phyloP scores from a whole-genome alignment of 2,797 vertebrate species.

The Platalea minor region DNA sequence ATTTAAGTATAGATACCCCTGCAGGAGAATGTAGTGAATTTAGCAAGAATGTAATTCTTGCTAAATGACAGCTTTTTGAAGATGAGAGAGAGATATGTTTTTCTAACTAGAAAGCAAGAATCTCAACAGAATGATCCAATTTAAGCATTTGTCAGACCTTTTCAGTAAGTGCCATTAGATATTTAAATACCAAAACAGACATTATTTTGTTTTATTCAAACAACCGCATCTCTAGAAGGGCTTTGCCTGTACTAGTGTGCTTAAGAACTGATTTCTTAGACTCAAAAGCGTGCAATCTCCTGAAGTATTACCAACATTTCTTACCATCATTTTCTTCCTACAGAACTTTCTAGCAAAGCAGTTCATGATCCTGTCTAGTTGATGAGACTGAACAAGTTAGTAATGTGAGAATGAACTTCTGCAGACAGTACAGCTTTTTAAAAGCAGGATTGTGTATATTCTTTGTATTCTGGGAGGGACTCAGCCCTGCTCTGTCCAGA shows the following conservation, averaged over 20 bases:
- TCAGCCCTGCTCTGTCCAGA: neutral
- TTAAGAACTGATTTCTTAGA: neutral
- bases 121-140: neutral
- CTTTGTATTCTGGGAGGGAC: neutral
- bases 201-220: neutral
- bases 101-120: neutral
- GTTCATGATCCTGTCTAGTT: neutral
- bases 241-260: neutral
- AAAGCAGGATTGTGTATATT: neutral
- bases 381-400: neutral
- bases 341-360: neutral
- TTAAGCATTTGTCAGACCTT: neutral
- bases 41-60: neutral
- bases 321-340: neutral
- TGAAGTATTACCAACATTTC: neutral
- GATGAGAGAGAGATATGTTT: neutral
- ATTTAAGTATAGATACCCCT: neutral
- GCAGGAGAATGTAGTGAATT: neutral
- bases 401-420: neutral
- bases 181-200: neutral
- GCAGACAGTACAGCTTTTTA: neutral
- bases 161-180: neutral
- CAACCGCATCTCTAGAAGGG: neutral
- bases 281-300: neutral
- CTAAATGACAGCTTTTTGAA: neutral